Base-by-base conservation (phyloP, 2,113 vertebrate genomes). In the Formicarius rufipectus region DNA sequence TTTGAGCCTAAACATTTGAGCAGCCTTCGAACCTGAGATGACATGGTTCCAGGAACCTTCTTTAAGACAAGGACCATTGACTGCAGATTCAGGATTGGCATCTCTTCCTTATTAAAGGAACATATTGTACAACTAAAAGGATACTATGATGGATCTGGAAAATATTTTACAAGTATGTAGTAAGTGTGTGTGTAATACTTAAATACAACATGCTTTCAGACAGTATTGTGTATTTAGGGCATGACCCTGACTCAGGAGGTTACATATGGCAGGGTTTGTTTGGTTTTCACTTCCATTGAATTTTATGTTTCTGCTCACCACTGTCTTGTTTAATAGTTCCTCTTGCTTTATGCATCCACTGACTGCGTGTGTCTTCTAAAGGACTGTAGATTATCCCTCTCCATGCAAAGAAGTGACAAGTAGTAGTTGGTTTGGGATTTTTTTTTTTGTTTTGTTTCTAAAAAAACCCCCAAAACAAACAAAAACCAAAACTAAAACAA, bases 1-100 rank as follows among this genome's bases (percentile, higher is more conserved):
- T 84, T 86, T 71, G 68, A 94, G 72, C 53, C 44, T 96, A 93
- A 95, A 90, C 49, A 90, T 92, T 90, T 59, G 25, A 96, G 79
- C 68, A 78, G 44, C 73, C 72, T 94, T 91, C 94, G 85, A 95
- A 93, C 60, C 35, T 73, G 58, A 86, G 78, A 52, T 0, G 0
- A 84, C 56, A 50, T 40, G 33, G 37, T 87, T 92, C 73, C 74
- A 64, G 69, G 83, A 92, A 86, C 22, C 27, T 91, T 76, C 33
- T 62, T 69, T 53, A 87, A 74, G 55, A 73, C 14, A 53, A 85
- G 63, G 3, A 4, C 35, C 44, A 84, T 35, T 63, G 71, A 80
- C 42, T 73, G 7, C 52, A 84, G 17, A 60, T 84, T 90, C 47
- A 77, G n/a, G 30, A 86, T 67, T 74, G 50, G 21, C 2, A 1